A percentile compares a stretch with the other conserved stretches of the same genome.
Conservation (phyloP, 2,113 vertebrate species). For the Zosterops pallidus region DNA sequence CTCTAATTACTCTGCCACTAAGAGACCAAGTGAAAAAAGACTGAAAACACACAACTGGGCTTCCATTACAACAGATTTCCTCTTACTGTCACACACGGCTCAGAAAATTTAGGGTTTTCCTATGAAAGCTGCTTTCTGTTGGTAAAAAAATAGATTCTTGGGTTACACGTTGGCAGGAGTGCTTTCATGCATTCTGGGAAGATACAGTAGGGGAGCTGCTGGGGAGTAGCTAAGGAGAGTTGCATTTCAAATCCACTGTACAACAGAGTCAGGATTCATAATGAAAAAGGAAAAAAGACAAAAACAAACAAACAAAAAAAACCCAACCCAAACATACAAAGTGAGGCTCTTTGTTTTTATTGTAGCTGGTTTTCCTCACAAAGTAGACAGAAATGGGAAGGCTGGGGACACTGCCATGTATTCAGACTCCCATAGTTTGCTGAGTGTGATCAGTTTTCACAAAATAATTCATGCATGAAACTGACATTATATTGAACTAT, state of each 20-base stretch:
- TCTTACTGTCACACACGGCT: background rate
- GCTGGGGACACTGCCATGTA: background rate
- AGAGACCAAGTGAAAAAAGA: slow-evolving; percentile 23
- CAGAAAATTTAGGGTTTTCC: background rate
- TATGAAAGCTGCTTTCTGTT: background rate
- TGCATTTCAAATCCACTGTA: background rate
- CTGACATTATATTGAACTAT: background rate
- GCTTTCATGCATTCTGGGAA: background rate
- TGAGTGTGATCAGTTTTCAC: background rate
- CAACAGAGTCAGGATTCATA: background rate
- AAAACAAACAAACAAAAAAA: too few species aligned
- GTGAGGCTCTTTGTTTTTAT: background rate
- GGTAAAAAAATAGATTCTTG: background rate
- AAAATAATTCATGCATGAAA: background rate
- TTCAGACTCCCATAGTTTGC: background rate
- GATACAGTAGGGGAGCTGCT: background rate
- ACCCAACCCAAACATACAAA: background rate
- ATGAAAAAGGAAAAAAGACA: background rate
- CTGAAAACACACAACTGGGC: background rate
- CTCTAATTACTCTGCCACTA: slow-evolving; percentile 45
- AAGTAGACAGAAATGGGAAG: background rate
- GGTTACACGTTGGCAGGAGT: background rate
- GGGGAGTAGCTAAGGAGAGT: background rate
- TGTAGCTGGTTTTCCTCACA: background rate
- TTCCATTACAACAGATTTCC: background rate